Conservation (phyloP, 2,888 invertebrate genomes). For the Drosophila ustulata region DNA sequence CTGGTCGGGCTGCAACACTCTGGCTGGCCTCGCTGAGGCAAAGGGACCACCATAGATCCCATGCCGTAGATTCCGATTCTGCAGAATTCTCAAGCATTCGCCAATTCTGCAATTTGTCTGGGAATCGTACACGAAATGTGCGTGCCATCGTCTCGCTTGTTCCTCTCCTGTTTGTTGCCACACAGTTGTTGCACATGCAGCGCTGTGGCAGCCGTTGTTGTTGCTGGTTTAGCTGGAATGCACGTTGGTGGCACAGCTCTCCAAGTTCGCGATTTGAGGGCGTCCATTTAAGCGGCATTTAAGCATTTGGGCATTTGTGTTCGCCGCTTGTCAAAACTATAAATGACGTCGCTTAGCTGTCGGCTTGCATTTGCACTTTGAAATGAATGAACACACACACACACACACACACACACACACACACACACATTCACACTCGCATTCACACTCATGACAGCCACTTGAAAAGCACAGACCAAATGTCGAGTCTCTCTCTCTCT, state of each 20-base stretch:
- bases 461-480: constrained; percentile 59
- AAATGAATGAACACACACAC: constrained; percentile 57
- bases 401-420: neutral
- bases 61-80: constrained; percentile 66
- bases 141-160: constrained; percentile 65
- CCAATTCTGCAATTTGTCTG: constrained; percentile 79
- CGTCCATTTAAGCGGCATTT: constrained; percentile 49
- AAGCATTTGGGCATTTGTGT: constrained; percentile 69
- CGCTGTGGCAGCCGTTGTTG: constrained; percentile 22
- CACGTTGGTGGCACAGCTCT: constrained; percentile 72
- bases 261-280: constrained; percentile 55
- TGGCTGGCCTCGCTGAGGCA: neutral
- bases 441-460: constrained; percentile 63
- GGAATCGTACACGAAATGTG: constrained; percentile 78
- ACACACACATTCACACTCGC: constrained; percentile 17
- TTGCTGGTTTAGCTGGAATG: constrained; percentile 60
- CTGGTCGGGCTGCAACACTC: constrained; percentile 2
- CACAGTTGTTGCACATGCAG: constrained; percentile 20
- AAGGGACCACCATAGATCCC: constrained; percentile 71
- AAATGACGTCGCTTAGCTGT: constrained; percentile 80
- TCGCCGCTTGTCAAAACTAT: constrained; percentile 76
- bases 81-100: constrained; percentile 75
- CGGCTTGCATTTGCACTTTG: constrained; percentile 79
- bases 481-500: constrained; percentile 9
- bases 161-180: constrained; percentile 17